A percentile compares a stretch with the other conserved stretches of the same genome.
phyloP scores from a whole-genome alignment of 2,888 invertebrate species.

The Carterocephalus palaemon region DNA sequence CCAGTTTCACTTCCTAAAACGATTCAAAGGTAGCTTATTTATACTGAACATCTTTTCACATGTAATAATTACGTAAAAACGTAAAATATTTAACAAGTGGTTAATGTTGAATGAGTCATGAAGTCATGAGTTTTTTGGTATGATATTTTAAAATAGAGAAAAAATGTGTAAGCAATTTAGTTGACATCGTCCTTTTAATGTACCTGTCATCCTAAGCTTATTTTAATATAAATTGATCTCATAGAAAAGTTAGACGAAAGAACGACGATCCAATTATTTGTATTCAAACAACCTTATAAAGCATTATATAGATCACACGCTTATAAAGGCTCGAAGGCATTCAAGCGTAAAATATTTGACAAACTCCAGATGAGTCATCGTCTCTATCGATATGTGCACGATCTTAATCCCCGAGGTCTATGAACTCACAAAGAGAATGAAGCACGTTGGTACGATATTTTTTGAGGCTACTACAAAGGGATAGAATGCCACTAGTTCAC shows the following conservation, averaged over 20 bases:
- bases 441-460: conserved; percentile 39
- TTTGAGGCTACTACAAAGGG: conserved; percentile 45
- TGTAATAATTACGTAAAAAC: no score
- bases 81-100: no score
- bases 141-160: not conserved
- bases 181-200: not conserved
- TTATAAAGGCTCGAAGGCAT: conserved; percentile 34
- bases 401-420: conserved; percentile 52
- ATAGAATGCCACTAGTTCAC: conserved; percentile 54
- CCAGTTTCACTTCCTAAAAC: conserved; percentile 15
- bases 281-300: conserved; percentile 24
- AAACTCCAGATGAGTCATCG: conserved; percentile 52
- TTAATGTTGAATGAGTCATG: no score
- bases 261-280: conserved; percentile 14
- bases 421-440: conserved; percentile 48
- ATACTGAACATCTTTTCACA: no score
- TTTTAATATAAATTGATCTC: conserved; percentile 17
- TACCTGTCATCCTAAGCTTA: conserved; percentile 18
- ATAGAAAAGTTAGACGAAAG: conserved; percentile 13
- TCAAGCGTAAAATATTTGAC: conserved; percentile 44
- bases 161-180: not conserved
- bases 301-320: conserved; percentile 21
- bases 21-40: conserved; percentile 3
- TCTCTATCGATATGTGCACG: conserved; percentile 41
- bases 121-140: no score